phyloP scores from a whole-genome alignment of 2,797 vertebrate genomes.

The Gallinago stenura region DNA sequence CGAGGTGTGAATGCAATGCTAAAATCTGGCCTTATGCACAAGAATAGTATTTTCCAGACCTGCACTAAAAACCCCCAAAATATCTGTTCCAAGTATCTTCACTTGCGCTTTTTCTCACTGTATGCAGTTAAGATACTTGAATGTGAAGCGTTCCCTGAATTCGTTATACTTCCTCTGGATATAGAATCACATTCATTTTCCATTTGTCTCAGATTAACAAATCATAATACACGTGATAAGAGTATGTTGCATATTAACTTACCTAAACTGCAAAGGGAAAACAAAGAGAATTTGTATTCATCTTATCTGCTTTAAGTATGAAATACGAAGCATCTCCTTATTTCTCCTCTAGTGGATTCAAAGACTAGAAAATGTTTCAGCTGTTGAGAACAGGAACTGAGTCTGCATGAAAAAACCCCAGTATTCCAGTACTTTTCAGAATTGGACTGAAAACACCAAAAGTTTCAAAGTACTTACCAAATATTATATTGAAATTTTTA shows the following conservation, averaged over 20 bases:
- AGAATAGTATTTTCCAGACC: not conserved
- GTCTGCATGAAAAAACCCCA: not conserved
- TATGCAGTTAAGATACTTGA: not conserved
- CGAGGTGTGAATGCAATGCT: not conserved
- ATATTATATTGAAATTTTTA: not conserved
- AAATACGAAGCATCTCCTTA: constrained; percentile 18
- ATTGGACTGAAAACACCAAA: not conserved
- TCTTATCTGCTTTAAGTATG: constrained; percentile 1
- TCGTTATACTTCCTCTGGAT: not conserved
- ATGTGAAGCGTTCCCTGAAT: constrained; percentile 28
- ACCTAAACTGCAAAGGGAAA: constrained; percentile 14
- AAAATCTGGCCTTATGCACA: not conserved
- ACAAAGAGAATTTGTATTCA: constrained; percentile 23
- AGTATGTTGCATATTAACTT: not conserved
- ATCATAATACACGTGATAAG: constrained; percentile 9
- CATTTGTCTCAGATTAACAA: constrained; percentile 5
- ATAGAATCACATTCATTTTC: constrained; percentile 7
- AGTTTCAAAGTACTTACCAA: not conserved
- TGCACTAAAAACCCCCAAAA: not conserved
- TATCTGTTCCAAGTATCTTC: not conserved
- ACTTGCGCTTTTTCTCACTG: not conserved
- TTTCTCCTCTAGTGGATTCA: constrained; percentile 6
- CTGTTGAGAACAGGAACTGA: not conserved
- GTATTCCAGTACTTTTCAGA: not conserved
- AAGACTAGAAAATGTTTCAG: not conserved